phyloP scores from a whole-genome alignment of 2,888 invertebrate species.

The Megamerina dolium region DNA sequence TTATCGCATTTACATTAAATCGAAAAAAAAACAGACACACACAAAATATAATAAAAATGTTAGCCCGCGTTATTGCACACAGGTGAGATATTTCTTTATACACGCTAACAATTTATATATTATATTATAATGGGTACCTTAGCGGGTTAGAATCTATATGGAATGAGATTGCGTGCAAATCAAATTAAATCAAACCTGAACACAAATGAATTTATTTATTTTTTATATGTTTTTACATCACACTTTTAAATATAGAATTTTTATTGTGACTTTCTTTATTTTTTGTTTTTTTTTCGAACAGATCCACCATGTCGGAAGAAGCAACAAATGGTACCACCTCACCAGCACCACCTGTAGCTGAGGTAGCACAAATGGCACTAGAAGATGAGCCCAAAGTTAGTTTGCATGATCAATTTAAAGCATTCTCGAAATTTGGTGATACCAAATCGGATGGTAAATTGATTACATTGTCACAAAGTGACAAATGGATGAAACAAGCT shows the following conservation, averaged over 20 bases:
- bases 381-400: constrained; percentile 43
- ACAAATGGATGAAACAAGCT: constrained; percentile 93
- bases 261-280: too few relatives aligned
- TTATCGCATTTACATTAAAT: too few relatives aligned
- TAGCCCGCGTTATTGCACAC: constrained; percentile 30
- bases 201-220: too few relatives aligned
- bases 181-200: not conserved
- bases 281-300: too few relatives aligned
- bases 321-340: constrained; percentile 29
- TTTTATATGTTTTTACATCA: too few relatives aligned
- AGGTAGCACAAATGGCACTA: constrained; percentile 43
- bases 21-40: too few relatives aligned
- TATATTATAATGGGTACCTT: too few relatives aligned
- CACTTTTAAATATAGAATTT: too few relatives aligned
- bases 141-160: too few relatives aligned
- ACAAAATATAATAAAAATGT: too few relatives aligned
- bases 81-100: constrained; percentile 34
- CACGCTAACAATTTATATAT: too few relatives aligned
- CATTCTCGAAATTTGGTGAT: constrained; percentile 83
- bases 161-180: not conserved
- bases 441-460: constrained; percentile 77
- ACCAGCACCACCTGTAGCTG: constrained; percentile 34
- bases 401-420: constrained; percentile 67
- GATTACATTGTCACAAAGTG: constrained; percentile 82
- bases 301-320: constrained; percentile 39